Conservation (phyloP, 53 echinoderm and acorn worm genomes). For the Glandiceps talaboti region DNA sequence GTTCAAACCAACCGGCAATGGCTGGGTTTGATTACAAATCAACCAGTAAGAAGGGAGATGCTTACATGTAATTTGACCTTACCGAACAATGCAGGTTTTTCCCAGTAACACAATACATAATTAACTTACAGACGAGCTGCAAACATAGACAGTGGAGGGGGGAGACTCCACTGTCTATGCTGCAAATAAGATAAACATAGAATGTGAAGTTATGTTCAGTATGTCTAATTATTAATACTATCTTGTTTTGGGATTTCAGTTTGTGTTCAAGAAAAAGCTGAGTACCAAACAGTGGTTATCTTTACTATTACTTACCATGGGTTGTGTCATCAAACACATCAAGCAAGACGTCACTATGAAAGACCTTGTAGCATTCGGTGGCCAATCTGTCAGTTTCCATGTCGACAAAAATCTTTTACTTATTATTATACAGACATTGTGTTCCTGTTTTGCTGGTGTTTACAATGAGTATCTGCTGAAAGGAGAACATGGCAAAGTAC, state of each 20-base stretch:
- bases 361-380: background rate
- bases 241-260: constrained; percentile 26
- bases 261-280: constrained; percentile 44
- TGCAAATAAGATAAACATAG: too few species aligned
- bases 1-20: too few species aligned
- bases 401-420: constrained; percentile 19
- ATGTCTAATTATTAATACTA: too few species aligned
- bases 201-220: too few species aligned
- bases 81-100: too few species aligned
- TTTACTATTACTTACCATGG: constrained; percentile 48
- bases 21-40: too few species aligned
- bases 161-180: too few species aligned
- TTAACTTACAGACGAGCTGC: too few species aligned
- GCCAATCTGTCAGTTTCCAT: constrained; percentile 3
- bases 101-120: too few species aligned
- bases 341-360: background rate
- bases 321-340: constrained; percentile 60
- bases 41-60: too few species aligned
- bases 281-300: constrained; percentile 74
- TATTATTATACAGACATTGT: constrained; percentile 53
- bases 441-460: constrained; percentile 75
- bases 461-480: constrained; percentile 88
- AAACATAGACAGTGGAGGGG: too few species aligned
- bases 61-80: too few species aligned
- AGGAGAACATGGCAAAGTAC: constrained; percentile 19